Evolutionary conservation across 2,888 invertebrate species (phyloP), one percentile per base, ranked within the genome.

Genomic region (Drosophila percnosoma): DNA sequence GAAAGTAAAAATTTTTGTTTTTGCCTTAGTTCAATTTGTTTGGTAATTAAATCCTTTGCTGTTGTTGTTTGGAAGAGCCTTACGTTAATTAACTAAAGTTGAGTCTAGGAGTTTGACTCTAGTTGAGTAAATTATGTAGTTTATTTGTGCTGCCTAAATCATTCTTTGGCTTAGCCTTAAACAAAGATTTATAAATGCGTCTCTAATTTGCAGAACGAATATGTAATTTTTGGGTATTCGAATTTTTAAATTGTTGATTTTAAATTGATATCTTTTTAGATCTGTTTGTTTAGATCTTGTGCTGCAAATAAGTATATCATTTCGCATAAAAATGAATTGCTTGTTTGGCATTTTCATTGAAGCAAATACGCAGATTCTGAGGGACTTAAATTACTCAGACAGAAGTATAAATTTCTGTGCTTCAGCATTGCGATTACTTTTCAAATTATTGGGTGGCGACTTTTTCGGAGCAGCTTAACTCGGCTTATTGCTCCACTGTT

Each of bases 1-100:
- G 73, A 70, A 71, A 72, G 71, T 18, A 53, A 86, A 86, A 78
- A 51, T 60, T 18, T 52, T 48, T 63, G 24, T 24, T 61, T 54
- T 82, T 57, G 73, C 55, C 52, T 82, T 80, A 74, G 85, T 74
- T 79, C 70, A 82, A 82, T 82, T 83, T 85, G 81, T 78, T 74
- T 78, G 75, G 64, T 78, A 86, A 83, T 86, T 72, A 82, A 82
- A 82, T 82, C 72, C 74, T 64, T 73, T 75, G 31, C 63, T 55
- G 48, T 52, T 69, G 54, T 66, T 70, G 60, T 48, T 73, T 65
- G 58, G 64, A 29, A 69, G 71, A 52, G 69, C 52, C 66, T 58
- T 80, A 57, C 64, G 31, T 57, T 42, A 57, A 57, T 57, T 57
- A 31, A 42, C 24, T 42, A 21, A 42, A 38, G n/a, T 38, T n/a